These are phyloP conservation scores for Carabus problematicus DNA, from an alignment of 2,888 invertebrate genomes.

Conservation along the genomic window DNA sequence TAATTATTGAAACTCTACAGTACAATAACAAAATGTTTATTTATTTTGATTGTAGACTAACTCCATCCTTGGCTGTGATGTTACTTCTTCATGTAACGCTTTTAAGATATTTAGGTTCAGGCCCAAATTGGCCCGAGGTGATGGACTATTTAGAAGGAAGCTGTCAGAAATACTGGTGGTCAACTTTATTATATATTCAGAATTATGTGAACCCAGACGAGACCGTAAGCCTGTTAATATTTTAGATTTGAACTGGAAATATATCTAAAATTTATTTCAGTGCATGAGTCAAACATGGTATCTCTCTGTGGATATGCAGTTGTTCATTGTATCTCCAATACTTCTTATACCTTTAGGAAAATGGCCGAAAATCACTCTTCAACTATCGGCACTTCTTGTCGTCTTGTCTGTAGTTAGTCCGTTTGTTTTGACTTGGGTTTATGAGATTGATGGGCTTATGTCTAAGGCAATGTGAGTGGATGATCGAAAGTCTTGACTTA, in stretches of 20 bases:
- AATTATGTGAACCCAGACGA: constrained; percentile 5
- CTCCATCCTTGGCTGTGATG: constrained; percentile 59
- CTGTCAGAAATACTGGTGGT: constrained; percentile 17
- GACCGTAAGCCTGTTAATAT: background rate
- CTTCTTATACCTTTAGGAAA: constrained; percentile 61
- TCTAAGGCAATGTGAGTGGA: constrained; percentile 44
- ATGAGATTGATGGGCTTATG: constrained; percentile 40
- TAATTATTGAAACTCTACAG: no score
- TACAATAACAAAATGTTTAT: constrained; percentile 5
- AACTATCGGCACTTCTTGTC: constrained; percentile 43
- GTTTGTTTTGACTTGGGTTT: constrained; percentile 39
- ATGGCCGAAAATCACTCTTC: constrained; percentile 51
- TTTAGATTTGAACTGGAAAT: background rate
- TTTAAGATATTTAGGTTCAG: constrained; percentile 58
- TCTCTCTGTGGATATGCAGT: constrained; percentile 66
- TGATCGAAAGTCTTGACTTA: no score
- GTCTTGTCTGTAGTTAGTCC: constrained; percentile 44
- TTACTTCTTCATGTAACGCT: constrained; percentile 59
- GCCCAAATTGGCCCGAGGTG: constrained; percentile 58
- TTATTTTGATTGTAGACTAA: constrained; percentile 53
- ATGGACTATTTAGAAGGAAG: background rate
- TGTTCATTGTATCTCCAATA: constrained; percentile 62
- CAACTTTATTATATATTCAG: constrained; percentile 11
- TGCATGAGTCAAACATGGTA: constrained; percentile 68
- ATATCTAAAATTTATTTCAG: constrained; percentile 47